phyloP scores from a whole-genome alignment of 2,113 vertebrate species.

The Panthera leo region DNA sequence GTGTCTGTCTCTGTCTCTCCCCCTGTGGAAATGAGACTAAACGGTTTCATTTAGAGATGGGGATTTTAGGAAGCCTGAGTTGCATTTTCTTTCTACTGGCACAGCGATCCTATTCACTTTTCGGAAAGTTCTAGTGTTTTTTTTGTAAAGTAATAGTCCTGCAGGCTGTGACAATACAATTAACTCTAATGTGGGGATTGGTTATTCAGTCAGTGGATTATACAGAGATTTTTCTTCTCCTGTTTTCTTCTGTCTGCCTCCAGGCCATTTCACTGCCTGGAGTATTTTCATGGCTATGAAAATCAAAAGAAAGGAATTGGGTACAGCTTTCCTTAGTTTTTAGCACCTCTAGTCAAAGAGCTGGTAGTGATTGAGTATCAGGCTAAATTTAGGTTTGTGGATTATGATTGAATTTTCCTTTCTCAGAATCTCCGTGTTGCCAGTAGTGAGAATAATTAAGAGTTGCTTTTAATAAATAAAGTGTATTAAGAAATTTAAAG shows the following conservation, averaged over 20 bases:
- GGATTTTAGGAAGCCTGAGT: neutral
- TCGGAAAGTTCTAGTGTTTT: neutral
- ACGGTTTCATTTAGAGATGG: neutral
- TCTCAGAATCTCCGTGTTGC: neutral
- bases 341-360: neutral
- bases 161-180: neutral
- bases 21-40: neutral
- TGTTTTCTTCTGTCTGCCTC: conserved; percentile 5
- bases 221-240: neutral
- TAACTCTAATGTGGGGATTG: neutral
- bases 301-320: neutral
- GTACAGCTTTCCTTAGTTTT: neutral
- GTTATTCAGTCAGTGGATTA: neutral
- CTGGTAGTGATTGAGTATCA: neutral
- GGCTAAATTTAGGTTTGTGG: neutral
- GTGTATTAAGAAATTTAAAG: neutral
- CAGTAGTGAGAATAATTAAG: neutral
- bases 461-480: conserved; percentile 12
- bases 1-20: too few species aligned
- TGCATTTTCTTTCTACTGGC: neutral
- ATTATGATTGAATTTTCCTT: conserved; percentile 32
- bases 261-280: neutral
- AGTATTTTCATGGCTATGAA: conserved; percentile 25
- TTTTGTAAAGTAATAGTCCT: neutral
- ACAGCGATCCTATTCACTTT: neutral